Evolutionary conservation across 1,140 invertebrate genomes (phyloP), one percentile per base, ranked within the genome.

Genomic region (Vanessa atalanta): DNA sequence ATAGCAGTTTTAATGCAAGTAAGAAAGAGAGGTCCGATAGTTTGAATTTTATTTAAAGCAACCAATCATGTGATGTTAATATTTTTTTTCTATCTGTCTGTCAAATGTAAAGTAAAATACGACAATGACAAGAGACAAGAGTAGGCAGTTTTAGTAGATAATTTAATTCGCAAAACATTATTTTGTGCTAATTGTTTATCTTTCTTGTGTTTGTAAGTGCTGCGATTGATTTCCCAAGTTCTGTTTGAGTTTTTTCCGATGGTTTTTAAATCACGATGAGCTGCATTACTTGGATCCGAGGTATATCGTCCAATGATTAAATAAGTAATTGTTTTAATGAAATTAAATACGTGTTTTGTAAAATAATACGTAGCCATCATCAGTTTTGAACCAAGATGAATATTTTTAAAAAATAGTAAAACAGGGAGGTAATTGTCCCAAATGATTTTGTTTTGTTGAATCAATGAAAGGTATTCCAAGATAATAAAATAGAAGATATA

Each of bases 201-300:
- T 53, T 47, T 65, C 50, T 23, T 55, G 9, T 47, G 31, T 37
- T 13, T 15, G 16, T 31, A 53, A 67, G 26, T 15, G 31, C 16
- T 67, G 16, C 26, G 23, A 60, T n/a, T 60, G 53, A 16, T 57
- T 57, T 69, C 3, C 8, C 47, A 14, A 47, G 37, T 69, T 20
- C 43, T 47, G 20, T 43, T 47, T 60, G 6, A 13, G 64, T 51
- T 20, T 48, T 64, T 70, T 70, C 68, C 73, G 23, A 75, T 75
- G 73, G 67, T 75, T 63, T 66, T 50, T 66, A 20, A 48, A 66
- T 70, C 66, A 75, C 72, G 72, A 88, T 90, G 88, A 88, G 87
- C 72, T 90, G 88, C 79, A 75, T 90, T 80, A 84, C 84, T 79
- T 90, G 88, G 82, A 88, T 91, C 47, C 83, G 85, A 90, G 88